These are phyloP conservation scores for Platalea minor DNA, from an alignment of 2,797 vertebrate species.

Conservation along the genomic window DNA sequence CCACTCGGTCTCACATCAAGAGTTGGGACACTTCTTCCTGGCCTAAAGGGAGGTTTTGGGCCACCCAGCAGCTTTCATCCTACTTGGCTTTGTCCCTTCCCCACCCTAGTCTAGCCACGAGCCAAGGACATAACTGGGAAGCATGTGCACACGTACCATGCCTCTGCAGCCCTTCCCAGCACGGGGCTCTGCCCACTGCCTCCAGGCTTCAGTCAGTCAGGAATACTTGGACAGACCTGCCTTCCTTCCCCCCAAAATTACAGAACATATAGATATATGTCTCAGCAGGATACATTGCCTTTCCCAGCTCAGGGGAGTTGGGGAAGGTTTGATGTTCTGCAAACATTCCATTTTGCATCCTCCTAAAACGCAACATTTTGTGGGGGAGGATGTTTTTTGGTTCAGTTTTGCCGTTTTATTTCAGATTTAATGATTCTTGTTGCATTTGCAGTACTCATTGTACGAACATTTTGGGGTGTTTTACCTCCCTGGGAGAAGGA, in stretches of 20 bases:
- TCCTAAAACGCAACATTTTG: accelerated
- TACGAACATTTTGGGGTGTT: neutral
- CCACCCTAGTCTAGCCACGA: neutral
- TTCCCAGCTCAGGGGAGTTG: neutral
- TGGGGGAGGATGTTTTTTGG: neutral
- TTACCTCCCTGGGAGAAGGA: neutral
- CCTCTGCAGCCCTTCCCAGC: neutral
- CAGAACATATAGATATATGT: neutral
- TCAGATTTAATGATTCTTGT: neutral
- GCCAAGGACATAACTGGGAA: neutral
- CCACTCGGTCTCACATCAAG: neutral
- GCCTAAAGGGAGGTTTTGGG: neutral
- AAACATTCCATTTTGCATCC: neutral
- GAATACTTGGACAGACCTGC: neutral
- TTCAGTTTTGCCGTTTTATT: neutral
- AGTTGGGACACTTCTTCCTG: neutral
- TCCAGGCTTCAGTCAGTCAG: neutral
- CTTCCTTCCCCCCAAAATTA: neutral
- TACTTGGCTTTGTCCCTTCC: neutral
- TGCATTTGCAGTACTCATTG: neutral
- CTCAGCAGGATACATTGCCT: neutral
- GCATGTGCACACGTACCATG: accelerated
- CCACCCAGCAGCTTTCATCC: neutral
- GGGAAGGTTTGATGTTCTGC: neutral
- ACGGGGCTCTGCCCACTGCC: neutral